phyloP scores from a whole-genome alignment of 2,113 vertebrate species.

The Rhodinocichla rosea region DNA sequence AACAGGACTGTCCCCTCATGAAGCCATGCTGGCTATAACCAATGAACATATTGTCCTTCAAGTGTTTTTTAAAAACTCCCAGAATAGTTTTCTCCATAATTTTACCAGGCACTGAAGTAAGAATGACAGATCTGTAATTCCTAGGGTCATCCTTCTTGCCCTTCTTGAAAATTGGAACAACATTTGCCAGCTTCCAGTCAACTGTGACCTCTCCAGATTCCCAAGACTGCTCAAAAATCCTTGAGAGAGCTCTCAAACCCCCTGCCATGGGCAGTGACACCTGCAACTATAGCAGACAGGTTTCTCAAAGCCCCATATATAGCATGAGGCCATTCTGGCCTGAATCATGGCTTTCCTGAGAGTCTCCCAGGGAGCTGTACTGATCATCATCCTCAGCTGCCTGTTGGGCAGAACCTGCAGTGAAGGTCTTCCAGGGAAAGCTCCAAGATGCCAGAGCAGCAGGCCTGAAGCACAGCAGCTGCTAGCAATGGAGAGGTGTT shows the following conservation, averaged over 20 bases:
- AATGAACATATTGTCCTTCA: background rate
- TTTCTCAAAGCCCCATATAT: background rate
- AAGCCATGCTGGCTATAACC: background rate
- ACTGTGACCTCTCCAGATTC: background rate
- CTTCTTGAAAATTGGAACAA: background rate
- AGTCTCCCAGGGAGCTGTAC: background rate
- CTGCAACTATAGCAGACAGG: background rate
- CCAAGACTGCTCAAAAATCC: background rate
- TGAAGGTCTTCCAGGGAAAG: background rate
- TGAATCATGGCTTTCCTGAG: background rate
- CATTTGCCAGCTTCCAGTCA: background rate
- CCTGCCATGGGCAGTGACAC: accelerated
- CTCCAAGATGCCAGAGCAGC: background rate
- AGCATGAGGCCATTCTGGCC: background rate
- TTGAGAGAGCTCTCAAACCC: background rate
- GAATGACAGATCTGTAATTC: background rate
- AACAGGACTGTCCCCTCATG: background rate
- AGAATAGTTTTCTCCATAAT: background rate
- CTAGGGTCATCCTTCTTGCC: background rate
- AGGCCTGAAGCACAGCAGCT: background rate
- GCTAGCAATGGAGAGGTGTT: background rate
- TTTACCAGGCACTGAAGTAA: background rate
- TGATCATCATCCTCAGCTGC: background rate
- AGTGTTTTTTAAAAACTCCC: background rate
- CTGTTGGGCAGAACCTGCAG: background rate